Evolutionary conservation across 1,140 invertebrate species (phyloP).

Genomic region (Drosophila repleta): DNA sequence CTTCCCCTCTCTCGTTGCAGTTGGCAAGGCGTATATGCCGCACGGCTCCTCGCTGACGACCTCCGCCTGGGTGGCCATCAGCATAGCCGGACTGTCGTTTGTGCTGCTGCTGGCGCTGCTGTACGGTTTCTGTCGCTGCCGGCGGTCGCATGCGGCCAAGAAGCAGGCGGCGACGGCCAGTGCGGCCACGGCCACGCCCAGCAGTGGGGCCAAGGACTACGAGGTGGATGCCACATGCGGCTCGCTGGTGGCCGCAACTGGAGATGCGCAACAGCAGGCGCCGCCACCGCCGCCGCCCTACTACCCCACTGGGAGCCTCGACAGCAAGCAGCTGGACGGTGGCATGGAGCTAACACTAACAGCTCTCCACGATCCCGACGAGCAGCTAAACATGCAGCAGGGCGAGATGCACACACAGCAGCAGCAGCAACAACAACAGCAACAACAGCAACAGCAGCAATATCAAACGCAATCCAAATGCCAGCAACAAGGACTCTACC

Average conservation of each 20-base stretch:
- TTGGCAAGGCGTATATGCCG: slow-evolving; percentile 78
- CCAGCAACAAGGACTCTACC: slow-evolving; percentile 54
- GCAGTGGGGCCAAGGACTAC: slow-evolving; percentile 62
- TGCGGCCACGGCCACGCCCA: slow-evolving; percentile 1
- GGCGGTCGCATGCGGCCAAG: slow-evolving; percentile 65
- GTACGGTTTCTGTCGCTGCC: slow-evolving; percentile 74
- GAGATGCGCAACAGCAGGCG: slow-evolving; percentile 24
- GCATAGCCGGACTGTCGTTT: slow-evolving; percentile 70
- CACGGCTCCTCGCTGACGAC: slow-evolving; percentile 68
- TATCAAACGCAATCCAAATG: slow-evolving; percentile 31
- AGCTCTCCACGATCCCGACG: slow-evolving; percentile 75
- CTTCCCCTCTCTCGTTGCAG: slow-evolving; percentile 28
- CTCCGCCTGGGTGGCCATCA: slow-evolving; percentile 75
- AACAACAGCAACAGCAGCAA: slow-evolving; percentile 48
- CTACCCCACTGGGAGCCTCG: slow-evolving; percentile 75
- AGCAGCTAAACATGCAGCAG: slow-evolving; percentile 78
- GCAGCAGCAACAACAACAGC: slow-evolving; percentile 57
- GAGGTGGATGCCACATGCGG: slow-evolving; percentile 70
- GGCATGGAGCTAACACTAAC: slow-evolving; percentile 77
- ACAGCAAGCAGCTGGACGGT: slow-evolving; percentile 68
- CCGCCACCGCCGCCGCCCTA: slow-evolving; percentile 71
- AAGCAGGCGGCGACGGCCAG: slow-evolving; percentile 51
- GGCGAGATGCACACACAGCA: slow-evolving; percentile 49
- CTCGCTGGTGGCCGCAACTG: slow-evolving; percentile 49
- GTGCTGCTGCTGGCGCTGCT: slow-evolving; percentile 62